Evolutionary conservation across 2,113 vertebrate genomes (phyloP), one percentile per base, ranked within the genome.

Genomic region (Grammomys dolichurus): DNA sequence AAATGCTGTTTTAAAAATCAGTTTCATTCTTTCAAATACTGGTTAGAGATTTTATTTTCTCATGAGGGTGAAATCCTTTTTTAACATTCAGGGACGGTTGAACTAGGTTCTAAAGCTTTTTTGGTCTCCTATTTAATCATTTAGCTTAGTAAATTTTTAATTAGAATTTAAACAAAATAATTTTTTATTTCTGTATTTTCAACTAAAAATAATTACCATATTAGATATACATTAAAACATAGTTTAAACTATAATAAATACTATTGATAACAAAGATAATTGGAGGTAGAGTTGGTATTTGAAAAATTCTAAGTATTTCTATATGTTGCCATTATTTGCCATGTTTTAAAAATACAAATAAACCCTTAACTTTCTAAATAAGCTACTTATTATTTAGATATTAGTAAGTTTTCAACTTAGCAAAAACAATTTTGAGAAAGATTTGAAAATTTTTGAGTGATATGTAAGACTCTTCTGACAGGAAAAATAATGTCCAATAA

Each of bases 301-400:
- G 46, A 96, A 95, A 90, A 82, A 77, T 84, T 86, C 22, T 87
- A 78, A 95, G 43, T 93, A 91, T 90, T 93, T 85, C 48, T 94
- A 0, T 36, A 43, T 28, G 72, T 96, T 85, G 31, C 33, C 77
- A n/a, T 72, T 72, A 51, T 91, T 91, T 92, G 84, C 33, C 19
- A 36, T 24, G 67, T 65, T 93, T 85, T 54, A 76, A 76, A 95
- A 95, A 90, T 72, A 72, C 16, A 90, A 84, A 46, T 46, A 86
- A 48, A 69, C 86, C 72, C 75, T 82, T 72, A n/a, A 65, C 46
- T 89, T 89, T 91, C 63, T 87, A 87, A 91, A 58, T 54, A 70
- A 88, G 11, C 77, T 46, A 87, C 82, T 87, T 51, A 51, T 51
- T 51, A 51, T 7, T 51, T 51, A 51, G 48, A 51, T 51, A 51